Percentiles rank a stretch among this genome's conserved stretches.
phyloP scores from a whole-genome alignment of 2,888 invertebrate species.

The Eristalis intricaria region DNA sequence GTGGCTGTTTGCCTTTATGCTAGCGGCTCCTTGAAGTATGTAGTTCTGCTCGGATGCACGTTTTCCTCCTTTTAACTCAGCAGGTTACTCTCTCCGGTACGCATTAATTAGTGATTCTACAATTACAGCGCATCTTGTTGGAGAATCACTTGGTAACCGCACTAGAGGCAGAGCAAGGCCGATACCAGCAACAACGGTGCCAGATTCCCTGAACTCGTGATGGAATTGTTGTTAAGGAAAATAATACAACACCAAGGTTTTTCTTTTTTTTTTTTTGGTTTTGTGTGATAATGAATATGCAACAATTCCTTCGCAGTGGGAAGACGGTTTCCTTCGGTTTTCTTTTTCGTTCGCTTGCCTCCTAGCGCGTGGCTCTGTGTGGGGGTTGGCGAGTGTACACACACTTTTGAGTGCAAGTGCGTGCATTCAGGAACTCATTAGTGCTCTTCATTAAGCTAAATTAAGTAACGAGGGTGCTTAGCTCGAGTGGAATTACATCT shows the following conservation, averaged over 20 bases:
- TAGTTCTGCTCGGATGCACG: background rate
- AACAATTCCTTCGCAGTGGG: background rate
- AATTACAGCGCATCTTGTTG: constrained; percentile 12
- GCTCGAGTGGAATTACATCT: background rate
- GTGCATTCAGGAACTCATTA: constrained; percentile 32
- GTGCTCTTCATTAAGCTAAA: constrained; percentile 52
- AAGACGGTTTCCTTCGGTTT: background rate
- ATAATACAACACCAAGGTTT: background rate
- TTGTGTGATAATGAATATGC: background rate
- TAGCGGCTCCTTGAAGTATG: background rate
- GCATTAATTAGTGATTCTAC: constrained; percentile 51
- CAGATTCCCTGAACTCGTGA: background rate
- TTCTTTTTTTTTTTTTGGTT: too few species aligned
- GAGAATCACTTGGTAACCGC: constrained; percentile 10
- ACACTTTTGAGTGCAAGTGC: background rate
- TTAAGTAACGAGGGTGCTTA: constrained; percentile 14
- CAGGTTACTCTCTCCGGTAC: constrained; percentile 46
- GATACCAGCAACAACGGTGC: background rate
- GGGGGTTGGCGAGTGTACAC: background rate
- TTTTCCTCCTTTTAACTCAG: background rate
- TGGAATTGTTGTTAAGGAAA: constrained; percentile 4
- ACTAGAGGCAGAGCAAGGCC: background rate
- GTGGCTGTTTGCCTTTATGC: constrained; percentile 10
- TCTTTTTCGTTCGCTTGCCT: background rate
- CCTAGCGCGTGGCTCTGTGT: background rate